Base-by-base conservation (phyloP, 2,113 vertebrate species). In the Myiozetetes cayanensis region DNA sequence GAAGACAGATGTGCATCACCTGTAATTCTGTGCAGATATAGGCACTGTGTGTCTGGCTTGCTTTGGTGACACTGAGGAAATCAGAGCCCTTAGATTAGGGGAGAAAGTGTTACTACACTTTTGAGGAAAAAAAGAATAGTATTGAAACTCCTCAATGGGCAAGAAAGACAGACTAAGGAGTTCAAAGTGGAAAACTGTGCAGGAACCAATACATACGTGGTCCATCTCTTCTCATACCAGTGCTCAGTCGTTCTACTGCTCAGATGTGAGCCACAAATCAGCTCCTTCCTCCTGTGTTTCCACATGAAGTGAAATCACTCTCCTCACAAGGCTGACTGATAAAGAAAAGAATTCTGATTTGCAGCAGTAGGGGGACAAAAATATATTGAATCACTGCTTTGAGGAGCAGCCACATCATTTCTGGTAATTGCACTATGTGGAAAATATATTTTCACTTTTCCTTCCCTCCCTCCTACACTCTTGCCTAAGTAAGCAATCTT, bases 401-500 rank as follows among this genome's bases (percentile, higher is more conserved):
- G 37, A 78, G 93, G 79, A 90, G 80, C 58, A 85, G 70, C 37
- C 58, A 72, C 83, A 72, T 82, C 22, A 81, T 78, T 96, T 96
- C 96, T 96, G 76, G 70, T 87, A 97, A 96, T 8, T 67, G 65
- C 31, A 71, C 61, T 77, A 92, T 0, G 1, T 58, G 90, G 92
- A 80, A 97, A 95, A 5, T 24, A 52, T 72, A 31, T 93, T 92
- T 94, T 78, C 86, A 78, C 76, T 96, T 89, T 84, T 85, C 65
- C 50, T 85, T 93, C 56, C 92, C 70, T 92, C 85, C 92, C 96
- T 96, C 83, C 75, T 79, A 96, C 94, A 70, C 76, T 75, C 37
- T 24, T 82, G 76, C 28, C 44, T 71, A 78, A 85, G 53, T 43
- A 81, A 92, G 94, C 37, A 83, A 63, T 62, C 49, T 68, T 52